Conservation (phyloP, 2,113 vertebrate species). For the Malurus melanocephalus region DNA sequence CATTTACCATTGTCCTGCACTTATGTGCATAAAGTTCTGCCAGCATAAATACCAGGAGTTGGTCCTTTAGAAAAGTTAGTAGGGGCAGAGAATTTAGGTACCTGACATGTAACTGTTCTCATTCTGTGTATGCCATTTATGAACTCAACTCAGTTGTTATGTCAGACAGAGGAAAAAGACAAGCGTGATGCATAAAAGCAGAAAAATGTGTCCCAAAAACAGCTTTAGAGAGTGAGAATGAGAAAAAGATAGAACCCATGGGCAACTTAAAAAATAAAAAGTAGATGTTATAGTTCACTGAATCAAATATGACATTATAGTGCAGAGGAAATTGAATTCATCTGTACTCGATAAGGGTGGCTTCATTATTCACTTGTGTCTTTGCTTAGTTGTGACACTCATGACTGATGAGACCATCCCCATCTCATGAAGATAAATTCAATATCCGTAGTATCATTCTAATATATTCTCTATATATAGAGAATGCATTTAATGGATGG, state of each 20-base stretch:
- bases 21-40: not conserved
- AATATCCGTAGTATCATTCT: conserved; percentile 66
- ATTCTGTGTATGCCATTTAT: conserved; percentile 4
- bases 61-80: not conserved
- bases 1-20: not conserved
- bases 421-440: conserved; percentile 74
- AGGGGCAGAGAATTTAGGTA: not conserved
- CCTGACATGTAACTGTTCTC: conserved; percentile 26
- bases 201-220: conserved; percentile 60
- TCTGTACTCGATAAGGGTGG: conserved; percentile 67
- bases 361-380: conserved; percentile 69
- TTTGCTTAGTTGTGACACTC: conserved; percentile 61
- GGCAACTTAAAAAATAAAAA: conserved; percentile 75
- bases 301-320: conserved; percentile 75
- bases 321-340: conserved; percentile 75
- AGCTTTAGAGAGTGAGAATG: conserved; percentile 41
- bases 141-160: conserved; percentile 19
- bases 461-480: conserved; percentile 67
- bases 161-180: conserved; percentile 41
- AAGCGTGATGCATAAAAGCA: conserved; percentile 44
- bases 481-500: conserved; percentile 69
- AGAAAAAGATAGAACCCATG: conserved; percentile 61
- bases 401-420: conserved; percentile 69
- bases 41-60: not conserved
- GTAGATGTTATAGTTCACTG: conserved; percentile 68